Evolutionary conservation across 2,797 vertebrate species (phyloP).

Genomic region (Spinibarbus caldwelli): DNA sequence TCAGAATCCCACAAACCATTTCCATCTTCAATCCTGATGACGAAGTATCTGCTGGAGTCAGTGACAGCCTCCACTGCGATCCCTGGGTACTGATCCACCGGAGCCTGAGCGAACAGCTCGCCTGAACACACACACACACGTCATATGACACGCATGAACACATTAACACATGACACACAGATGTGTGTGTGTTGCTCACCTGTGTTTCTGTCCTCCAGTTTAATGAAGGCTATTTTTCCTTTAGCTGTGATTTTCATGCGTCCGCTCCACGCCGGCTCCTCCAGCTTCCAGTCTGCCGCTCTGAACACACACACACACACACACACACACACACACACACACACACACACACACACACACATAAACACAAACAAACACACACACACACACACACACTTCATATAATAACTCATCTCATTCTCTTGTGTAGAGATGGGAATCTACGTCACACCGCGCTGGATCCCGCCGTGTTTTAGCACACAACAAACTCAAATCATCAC

Average conservation of each 20-base stretch:
- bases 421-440: too few relatives aligned
- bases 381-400: too few relatives aligned
- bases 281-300: constrained; percentile 97
- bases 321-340: background rate
- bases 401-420: too few relatives aligned
- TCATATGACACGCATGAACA: too few relatives aligned
- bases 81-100: constrained; percentile 92
- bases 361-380: background rate
- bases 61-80: constrained; percentile 86
- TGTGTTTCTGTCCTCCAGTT: constrained; percentile 90
- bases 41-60: constrained; percentile 96
- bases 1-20: constrained; percentile 70
- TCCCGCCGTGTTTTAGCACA: too few relatives aligned
- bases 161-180: too few relatives aligned
- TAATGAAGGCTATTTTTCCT: constrained; percentile 88
- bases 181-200: constrained; percentile 70
- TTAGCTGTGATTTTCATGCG: constrained; percentile 90
- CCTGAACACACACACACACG: constrained; percentile 72
- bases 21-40: constrained; percentile 90
- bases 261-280: constrained; percentile 93
- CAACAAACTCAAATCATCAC: too few relatives aligned
- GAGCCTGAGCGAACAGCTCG: constrained; percentile 93
- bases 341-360: too few relatives aligned
- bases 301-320: constrained; percentile 65
- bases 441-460: too few relatives aligned